phyloP scores from a whole-genome alignment of 2,888 invertebrate genomes.

The Ecdyonurus torrentis region DNA sequence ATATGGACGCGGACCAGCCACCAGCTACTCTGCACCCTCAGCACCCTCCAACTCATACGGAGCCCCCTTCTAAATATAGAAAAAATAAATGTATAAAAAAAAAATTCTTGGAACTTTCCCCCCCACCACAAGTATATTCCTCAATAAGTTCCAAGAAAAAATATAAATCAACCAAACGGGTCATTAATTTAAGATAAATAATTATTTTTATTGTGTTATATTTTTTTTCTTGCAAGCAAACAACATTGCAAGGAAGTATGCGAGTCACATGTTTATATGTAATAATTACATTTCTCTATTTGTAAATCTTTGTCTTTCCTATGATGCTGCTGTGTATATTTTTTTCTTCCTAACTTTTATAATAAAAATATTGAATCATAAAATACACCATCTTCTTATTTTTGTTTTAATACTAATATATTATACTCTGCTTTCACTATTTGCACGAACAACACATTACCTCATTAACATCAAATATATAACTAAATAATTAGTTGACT shows the following conservation, averaged over 20 bases:
- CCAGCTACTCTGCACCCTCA: constrained; percentile 39
- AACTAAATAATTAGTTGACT: too few species aligned
- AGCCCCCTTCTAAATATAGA: constrained; percentile 40
- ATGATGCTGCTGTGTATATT: constrained; percentile 2
- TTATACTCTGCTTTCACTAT: too few species aligned
- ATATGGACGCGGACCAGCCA: constrained; percentile 22
- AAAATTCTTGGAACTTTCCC: too few species aligned
- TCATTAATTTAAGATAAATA: neutral
- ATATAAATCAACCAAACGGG: constrained; percentile 10
- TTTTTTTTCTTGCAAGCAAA: neutral
- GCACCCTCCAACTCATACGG: constrained; percentile 54
- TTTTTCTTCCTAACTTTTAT: too few species aligned
- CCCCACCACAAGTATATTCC: constrained; percentile 22
- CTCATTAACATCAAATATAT: too few species aligned
- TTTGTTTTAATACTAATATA: too few species aligned
- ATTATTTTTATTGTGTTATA: neutral
- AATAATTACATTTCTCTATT: neutral
- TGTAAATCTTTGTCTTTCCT: neutral
- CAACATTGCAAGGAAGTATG: neutral
- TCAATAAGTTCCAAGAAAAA: constrained; percentile 22
- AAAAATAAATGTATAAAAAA: too few species aligned
- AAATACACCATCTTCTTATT: too few species aligned
- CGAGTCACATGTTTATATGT: neutral
- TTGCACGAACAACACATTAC: too few species aligned
- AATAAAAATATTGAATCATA: too few species aligned